A percentile compares a stretch with the other conserved stretches of the same genome.
Evolutionary conservation across 2,888 invertebrate species (phyloP).

Genomic region (Latrodectus elegans): DNA sequence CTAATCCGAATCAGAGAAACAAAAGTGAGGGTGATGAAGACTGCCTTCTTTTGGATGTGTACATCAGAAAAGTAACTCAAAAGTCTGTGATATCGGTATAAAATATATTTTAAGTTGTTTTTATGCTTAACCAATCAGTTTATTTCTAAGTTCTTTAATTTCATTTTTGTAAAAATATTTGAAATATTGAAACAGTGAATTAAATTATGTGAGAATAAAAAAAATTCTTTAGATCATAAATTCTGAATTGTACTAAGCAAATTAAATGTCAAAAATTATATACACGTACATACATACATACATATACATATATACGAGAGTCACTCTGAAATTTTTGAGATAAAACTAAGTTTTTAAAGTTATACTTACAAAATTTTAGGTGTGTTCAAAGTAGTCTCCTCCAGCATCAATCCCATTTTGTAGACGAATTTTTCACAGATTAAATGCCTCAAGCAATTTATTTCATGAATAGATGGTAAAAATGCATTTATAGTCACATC

Average conservation of each 20-base stretch:
- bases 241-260: background rate
- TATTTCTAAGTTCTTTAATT: background rate
- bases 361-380: no score
- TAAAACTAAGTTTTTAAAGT: no score
- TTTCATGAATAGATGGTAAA: no score
- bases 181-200: background rate
- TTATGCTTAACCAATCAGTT: background rate
- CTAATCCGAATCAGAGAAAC: background rate
- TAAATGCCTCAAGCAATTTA: no score
- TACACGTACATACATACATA: background rate
- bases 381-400: no score
- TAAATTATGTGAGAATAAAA: background rate
- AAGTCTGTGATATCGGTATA: slow-evolving; percentile 3
- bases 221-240: no score
- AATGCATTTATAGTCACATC: no score
- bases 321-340: no score
- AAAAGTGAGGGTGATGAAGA: slow-evolving; percentile 39
- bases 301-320: background rate
- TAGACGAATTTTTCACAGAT: no score
- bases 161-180: background rate
- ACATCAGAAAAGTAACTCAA: slow-evolving; percentile 39
- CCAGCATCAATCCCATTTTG: no score
- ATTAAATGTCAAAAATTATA: background rate
- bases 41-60: slow-evolving; percentile 49
- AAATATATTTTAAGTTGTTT: background rate